Evolutionary conservation across 2,113 vertebrate genomes (phyloP), one percentile per base, ranked within the genome.

Genomic region (Heterotis niloticus): DNA sequence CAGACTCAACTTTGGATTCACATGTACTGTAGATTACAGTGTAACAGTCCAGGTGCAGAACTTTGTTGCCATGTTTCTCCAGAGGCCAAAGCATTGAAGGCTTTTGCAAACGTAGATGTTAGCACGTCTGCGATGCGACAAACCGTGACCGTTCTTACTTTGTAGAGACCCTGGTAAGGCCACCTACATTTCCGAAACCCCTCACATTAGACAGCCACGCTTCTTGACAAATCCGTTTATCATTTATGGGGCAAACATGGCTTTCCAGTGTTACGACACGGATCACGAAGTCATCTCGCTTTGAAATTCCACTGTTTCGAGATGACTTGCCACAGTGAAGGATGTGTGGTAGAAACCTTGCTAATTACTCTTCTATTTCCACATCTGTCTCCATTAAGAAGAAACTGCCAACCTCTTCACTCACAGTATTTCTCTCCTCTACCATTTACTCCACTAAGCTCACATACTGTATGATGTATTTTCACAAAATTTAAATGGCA

Each of bases 401-500:
- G 57, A 69, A 29, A 69, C 10, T 0, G 57, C 34, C 18, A 18
- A 51, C 13, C 51, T 74, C 54, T 44, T 44, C 34, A 44, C 34
- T 44, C 54, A 57, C 71, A 9, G 10, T 20, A 62, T 62, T 62
- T 62, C 10, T 17, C 24, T 74, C 24, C 28, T 74, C 71, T 10
- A 10, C 54, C 56, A 23, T 28, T 24, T 57, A 59, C 17, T 56
- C 24, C 54, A 56, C 12, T 57, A 74, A 26, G 26, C n/a, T 65
- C 64, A 65, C 18, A 44, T 7, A 44, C 34, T n/a, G 62, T 64
- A 64, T 64, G 18, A 10, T n/a, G 2, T 65, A 1, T 65, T n/a
- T 65, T 64, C 5, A 64, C n/a, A 18, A 44, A 73, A 57, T 73
- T 73, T 24, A 57, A 26, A 73, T 54, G 44, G 51, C 71, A 74